Percentiles rank a stretch among this genome's conserved stretches.
These are phyloP conservation scores for Cepphus grylle DNA, from an alignment of 2,113 vertebrate genomes.

Conservation along the genomic window DNA sequence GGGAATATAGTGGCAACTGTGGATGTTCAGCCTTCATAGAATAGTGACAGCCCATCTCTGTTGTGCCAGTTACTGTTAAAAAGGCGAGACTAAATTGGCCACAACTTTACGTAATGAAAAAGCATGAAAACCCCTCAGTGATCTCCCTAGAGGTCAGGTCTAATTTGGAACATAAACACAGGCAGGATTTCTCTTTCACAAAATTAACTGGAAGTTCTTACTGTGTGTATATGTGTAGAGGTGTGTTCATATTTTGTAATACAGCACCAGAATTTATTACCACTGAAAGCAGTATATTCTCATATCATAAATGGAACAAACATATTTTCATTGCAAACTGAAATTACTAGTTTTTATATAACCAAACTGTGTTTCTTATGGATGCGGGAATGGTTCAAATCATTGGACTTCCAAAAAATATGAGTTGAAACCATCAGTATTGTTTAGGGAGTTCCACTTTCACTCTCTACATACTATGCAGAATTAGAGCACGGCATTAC, in stretches of 20 bases:
- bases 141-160: background rate
- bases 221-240: background rate
- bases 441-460: background rate
- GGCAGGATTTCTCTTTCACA: background rate
- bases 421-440: background rate
- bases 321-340: background rate
- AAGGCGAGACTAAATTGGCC: background rate
- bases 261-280: background rate
- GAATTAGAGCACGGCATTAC: background rate
- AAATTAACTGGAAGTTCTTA: background rate
- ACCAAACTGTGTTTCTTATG: background rate
- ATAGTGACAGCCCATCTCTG: background rate
- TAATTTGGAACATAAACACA: background rate
- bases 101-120: background rate
- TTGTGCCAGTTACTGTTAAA: background rate
- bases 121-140: background rate
- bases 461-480: rapidly evolving
- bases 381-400: background rate
- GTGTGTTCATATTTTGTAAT: background rate
- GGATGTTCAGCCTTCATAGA: background rate
- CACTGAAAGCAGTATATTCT: background rate
- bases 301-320: background rate
- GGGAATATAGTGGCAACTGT: background rate
- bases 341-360: background rate
- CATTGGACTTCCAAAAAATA: background rate